Base-by-base conservation (phyloP, 1,140 invertebrate species). In the Subanguina moxae region DNA sequence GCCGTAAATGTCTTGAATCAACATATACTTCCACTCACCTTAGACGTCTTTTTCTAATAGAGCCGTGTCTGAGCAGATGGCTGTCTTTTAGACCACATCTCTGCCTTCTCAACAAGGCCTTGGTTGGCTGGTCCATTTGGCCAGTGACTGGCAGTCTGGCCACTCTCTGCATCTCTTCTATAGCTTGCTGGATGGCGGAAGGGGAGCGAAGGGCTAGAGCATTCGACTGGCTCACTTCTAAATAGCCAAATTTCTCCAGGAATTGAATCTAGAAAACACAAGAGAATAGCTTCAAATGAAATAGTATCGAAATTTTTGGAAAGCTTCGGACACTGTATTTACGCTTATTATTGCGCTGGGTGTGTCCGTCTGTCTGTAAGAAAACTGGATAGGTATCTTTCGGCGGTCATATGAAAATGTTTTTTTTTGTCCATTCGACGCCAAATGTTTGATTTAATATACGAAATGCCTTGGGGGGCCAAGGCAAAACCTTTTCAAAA, bases 61-160 rank as follows among this genome's bases (percentile, higher is more conserved):
- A 25, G 3, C 8, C 8, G 23, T 3, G 15, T 25, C 48, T 52
- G n/a, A 52, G 48, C 23, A 25, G 8, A 21, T 52, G n/a, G n/a
- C 3, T 52, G 48, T 52, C 48, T 25, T 52, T 52, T 1, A 52
- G 23, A 7, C 48, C 48, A 52, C 48, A 52, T 15, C 48, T 52
- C 17, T 19, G n/a, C 23, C 17, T 52, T 1, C 48, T 52, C 48
- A 52, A 52, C 3, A 52, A 15, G 1, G 23, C 48, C 48, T 52
- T 3, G n/a, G 48, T 52, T 8, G n/a, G n/a, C n/a, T 25, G n/a
- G 48, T 52, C 48, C n/a, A 52, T 52, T 52, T 52, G n/a, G 48
- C 48, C 48, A 21, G 48, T 52, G 3, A 52, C 48, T 7, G 48
- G 48, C n/a, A 52, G n/a, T 52, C 48, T 19, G n/a, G 48, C 48